Evolutionary conservation across 2,888 invertebrate species (phyloP), one percentile per base, ranked within the genome.

Genomic region (Euproctis similis): DNA sequence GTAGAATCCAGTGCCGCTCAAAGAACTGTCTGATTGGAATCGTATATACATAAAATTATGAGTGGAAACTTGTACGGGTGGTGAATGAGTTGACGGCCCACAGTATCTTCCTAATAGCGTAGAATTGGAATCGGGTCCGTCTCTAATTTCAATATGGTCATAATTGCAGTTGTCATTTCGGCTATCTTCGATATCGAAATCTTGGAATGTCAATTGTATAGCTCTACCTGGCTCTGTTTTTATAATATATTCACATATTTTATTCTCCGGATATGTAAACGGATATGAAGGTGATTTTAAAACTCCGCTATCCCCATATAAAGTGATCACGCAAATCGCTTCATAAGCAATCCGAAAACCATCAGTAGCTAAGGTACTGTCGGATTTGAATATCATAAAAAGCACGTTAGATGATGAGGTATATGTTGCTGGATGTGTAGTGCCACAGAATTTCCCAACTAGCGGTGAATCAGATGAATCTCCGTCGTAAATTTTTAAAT

Each of bases 261-360:
- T 76, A 28, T 87, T 80, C 8, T 67, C 71, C 1, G 89, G 88
- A 62, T 94, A 94, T 13, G 69, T 57, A 23, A 86, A 73, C 0
- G 96, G 95, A 74, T 92, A 95, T 38, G 89, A 89, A 0, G 94
- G 93, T 3, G 93, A 92, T 29, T 78, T 85, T 3, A 96, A 72
- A 12, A 88, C 56, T 3, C 92, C 93, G 14, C 80, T 81, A 1
- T 82, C 70, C 1, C 85, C 86, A 1, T 80, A 74, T 44, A 88
- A 89, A 26, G 43, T 56, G 39, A 65, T 59, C 16, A 63, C 59
- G 42, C 84, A 84, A n/a, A 78, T 22, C 3, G 68, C 52, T 45
- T 76, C 57, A 36, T 75, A 84, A 2, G 50, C 45, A 35, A 75
- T 62, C 46, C 55, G 65, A 42, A 77, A 78, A 13, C 81, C 85